A percentile compares a stretch with the other conserved stretches of the same genome.
Evolutionary conservation across 2,888 invertebrate genomes (phyloP).

Genomic region (Diarsia dahlii): DNA sequence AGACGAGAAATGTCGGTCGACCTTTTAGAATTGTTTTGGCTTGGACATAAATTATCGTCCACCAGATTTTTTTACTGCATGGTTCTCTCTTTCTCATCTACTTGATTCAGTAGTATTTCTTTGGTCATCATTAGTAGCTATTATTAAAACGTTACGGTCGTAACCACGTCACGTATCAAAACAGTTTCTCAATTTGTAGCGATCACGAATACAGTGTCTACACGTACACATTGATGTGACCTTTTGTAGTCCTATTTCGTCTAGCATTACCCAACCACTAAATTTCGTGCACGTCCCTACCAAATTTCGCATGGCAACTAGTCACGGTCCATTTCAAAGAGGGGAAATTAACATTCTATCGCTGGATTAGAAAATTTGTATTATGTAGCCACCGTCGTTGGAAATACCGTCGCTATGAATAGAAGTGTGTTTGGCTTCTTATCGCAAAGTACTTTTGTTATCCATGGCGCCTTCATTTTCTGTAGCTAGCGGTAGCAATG

Average conservation of each 20-base stretch:
- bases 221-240: conserved; percentile 67
- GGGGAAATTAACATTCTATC: conserved; percentile 75
- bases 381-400: conserved; percentile 67
- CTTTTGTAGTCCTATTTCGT: conserved; percentile 73
- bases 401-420: conserved; percentile 73
- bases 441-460: conserved; percentile 52
- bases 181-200: conserved; percentile 69
- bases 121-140: conserved; percentile 24
- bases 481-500: conserved; percentile 6
- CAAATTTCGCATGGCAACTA: conserved; percentile 67
- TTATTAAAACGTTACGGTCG: conserved; percentile 36
- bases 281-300: conserved; percentile 73
- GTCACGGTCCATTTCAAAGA: conserved; percentile 59
- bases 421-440: conserved; percentile 59
- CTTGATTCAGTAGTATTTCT: not conserved
- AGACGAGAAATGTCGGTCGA: not conserved
- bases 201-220: conserved; percentile 65
- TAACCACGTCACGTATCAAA: conserved; percentile 65
- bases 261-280: conserved; percentile 67
- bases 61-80: not conserved
- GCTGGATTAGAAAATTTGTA: conserved; percentile 68
- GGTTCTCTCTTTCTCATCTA: not conserved
- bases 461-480: conserved; percentile 21
- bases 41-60: not conserved
- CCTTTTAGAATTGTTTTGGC: conserved; percentile 2